Evolutionary conservation across 2,113 vertebrate species (phyloP), one percentile per base, ranked within the genome.

Genomic region (Chauna torquata): DNA sequence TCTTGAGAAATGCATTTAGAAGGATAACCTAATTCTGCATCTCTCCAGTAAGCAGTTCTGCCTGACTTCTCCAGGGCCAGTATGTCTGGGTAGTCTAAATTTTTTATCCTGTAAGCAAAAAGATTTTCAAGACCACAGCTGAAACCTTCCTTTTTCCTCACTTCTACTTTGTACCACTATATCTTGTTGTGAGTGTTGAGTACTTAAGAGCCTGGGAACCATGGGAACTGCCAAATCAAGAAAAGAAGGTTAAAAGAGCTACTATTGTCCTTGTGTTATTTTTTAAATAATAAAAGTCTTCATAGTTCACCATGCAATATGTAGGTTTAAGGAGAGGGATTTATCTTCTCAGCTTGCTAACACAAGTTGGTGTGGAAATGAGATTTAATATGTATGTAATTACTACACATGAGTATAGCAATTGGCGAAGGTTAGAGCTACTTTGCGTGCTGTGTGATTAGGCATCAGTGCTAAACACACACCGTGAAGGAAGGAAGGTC

Each of bases 1-100:
- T 90, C 90, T 82, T 36, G 64, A 55, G 86, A 86, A 91, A 83
- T 78, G 49, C 8, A 2, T 75, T 86, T 94, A 95, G 82, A 75
- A 86, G 50, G 44, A 44, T 83, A 93, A 95, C 85, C 77, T 94
- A 83, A 90, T 94, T 93, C 75, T 69, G 24, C 71, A 82, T 70
- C 86, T 83, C 76, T 88, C 34, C 44, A 55, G 55, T 77, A 71
- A 81, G 90, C 72, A 59, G 36, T 95, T 96, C 69, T 86, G 52
- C 72, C 52, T 81, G 83, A 69, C 92, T 94, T 90, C 55, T 90
- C 59, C 38, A 92, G 86, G 76, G 80, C n/a, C 38, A 15, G 10
- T 25, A 24, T 45, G 77, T 81, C 72, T 91, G 65, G 19, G 18
- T 47, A 91, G 55, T 36, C 61, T 83, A 61, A 86, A 92, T 44